Conservation (phyloP, 2,113 vertebrate genomes). For the Brienomyrus brachyistius region DNA sequence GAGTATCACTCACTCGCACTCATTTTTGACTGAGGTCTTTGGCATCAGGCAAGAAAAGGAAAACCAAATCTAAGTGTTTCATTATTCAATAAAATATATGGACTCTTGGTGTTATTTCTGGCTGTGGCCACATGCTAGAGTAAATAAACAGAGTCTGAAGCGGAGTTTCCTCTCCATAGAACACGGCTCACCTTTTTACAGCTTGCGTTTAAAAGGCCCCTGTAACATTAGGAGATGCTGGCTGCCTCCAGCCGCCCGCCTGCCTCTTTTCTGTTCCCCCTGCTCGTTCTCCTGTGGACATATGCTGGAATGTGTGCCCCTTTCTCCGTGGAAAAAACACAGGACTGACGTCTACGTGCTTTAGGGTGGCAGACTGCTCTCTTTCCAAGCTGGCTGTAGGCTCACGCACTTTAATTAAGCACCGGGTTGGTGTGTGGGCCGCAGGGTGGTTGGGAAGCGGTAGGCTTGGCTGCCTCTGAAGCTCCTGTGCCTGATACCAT, state of each 20-base stretch:
- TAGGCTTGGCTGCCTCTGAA: not conserved
- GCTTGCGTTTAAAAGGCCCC: not conserved
- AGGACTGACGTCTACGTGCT: not conserved
- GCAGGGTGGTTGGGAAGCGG: not conserved
- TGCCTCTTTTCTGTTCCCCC: not conserved
- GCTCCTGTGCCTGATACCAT: not conserved
- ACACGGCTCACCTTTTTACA: not conserved
- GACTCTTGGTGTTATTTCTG: conserved; percentile 13
- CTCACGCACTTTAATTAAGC: not conserved
- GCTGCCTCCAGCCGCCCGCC: not conserved
- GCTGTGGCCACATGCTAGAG: not conserved
- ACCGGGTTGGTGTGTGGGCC: not conserved
- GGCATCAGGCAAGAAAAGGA: conserved; percentile 8
- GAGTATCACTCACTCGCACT: not conserved
- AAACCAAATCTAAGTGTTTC: conserved; percentile 9
- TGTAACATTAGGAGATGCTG: not conserved
- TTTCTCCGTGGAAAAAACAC: not conserved
- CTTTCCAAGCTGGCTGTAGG: not conserved
- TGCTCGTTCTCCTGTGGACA: not conserved
- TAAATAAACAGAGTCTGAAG: conserved; percentile 11
- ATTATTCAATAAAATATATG: conserved; percentile 22
- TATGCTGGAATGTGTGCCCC: not conserved
- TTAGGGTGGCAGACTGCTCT: not conserved
- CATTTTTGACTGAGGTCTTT: not conserved
- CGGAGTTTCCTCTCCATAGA: conserved; percentile 3